phyloP scores from a whole-genome alignment of 2,888 invertebrate genomes.

The Ctenicera cuprea region DNA sequence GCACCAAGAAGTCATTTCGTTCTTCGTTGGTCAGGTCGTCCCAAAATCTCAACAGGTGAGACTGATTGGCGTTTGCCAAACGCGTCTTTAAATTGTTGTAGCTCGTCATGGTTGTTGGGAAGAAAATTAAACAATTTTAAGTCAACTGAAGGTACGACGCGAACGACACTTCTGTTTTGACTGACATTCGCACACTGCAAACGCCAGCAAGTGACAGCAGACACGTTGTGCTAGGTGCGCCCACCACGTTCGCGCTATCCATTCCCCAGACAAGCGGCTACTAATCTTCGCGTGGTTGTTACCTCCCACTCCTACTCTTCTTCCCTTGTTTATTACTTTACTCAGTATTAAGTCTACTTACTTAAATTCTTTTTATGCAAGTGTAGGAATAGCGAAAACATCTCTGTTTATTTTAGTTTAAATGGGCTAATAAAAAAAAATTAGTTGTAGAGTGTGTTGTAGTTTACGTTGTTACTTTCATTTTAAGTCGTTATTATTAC shows the following conservation, averaged over 20 bases:
- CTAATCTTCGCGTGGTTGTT: constrained; percentile 30
- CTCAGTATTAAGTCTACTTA: neutral
- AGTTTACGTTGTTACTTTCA: neutral
- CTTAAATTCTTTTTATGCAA: no score
- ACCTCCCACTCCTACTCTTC: constrained; percentile 27
- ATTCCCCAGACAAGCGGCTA: constrained; percentile 52
- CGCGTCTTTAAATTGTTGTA: constrained; percentile 42
- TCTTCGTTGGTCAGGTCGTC: constrained; percentile 55
- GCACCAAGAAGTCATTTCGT: constrained; percentile 51
- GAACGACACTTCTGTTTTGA: constrained; percentile 19
- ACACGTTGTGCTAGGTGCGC: constrained; percentile 18
- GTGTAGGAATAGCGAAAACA: no score
- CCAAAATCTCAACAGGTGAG: constrained; percentile 60
- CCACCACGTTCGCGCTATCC: constrained; percentile 46
- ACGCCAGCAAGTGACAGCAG: constrained; percentile 14
- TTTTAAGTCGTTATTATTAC: neutral
- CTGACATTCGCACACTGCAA: constrained; percentile 19
- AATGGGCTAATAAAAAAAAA: no score
- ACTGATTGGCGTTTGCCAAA: constrained; percentile 55
- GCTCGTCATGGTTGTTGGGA: constrained; percentile 39
- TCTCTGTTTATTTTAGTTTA: no score
- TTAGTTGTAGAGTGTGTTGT: no score
- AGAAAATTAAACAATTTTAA: neutral
- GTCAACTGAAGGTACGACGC: neutral
- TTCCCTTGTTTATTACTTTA: neutral